Evolutionary conservation across 2,113 vertebrate species (phyloP).

Genomic region (Upupa epops): DNA sequence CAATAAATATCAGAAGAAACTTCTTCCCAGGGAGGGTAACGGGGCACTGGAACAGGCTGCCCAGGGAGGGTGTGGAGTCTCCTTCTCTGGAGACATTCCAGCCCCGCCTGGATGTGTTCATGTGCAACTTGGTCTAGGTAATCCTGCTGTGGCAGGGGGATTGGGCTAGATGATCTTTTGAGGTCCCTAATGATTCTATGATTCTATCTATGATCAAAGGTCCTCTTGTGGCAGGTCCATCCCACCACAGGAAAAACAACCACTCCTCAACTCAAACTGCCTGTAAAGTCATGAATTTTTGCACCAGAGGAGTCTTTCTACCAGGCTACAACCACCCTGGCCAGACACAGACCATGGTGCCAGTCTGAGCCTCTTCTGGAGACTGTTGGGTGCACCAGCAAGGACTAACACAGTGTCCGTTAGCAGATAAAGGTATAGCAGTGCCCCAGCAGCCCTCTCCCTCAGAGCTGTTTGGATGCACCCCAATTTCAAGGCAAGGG

Average conservation of each 20-base stretch:
- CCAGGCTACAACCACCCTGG: not conserved
- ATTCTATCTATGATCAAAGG: too few species aligned
- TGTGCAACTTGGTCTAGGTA: too few species aligned
- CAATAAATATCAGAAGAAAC: too few species aligned
- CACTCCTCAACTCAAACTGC: not conserved
- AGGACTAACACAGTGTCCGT: not conserved
- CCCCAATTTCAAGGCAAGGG: conserved; percentile 24
- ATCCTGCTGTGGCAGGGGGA: too few species aligned
- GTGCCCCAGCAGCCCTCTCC: rapidly evolving
- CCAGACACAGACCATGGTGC: not conserved
- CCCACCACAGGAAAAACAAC: not conserved
- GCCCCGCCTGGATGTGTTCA: too few species aligned
- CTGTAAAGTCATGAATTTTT: not conserved
- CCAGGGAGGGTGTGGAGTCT: too few species aligned
- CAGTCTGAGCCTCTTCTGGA: not conserved
- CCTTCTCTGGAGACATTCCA: too few species aligned
- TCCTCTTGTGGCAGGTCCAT: not conserved
- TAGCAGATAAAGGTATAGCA: not conserved
- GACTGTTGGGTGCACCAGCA: not conserved
- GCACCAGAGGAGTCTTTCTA: not conserved
- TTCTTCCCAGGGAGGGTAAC: too few species aligned
- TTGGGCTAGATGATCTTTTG: too few species aligned
- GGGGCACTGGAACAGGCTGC: too few species aligned
- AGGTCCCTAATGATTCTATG: too few species aligned
- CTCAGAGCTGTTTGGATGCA: rapidly evolving